phyloP scores from a whole-genome alignment of 2,113 vertebrate species.

The Boleophthalmus pectinirostris region DNA sequence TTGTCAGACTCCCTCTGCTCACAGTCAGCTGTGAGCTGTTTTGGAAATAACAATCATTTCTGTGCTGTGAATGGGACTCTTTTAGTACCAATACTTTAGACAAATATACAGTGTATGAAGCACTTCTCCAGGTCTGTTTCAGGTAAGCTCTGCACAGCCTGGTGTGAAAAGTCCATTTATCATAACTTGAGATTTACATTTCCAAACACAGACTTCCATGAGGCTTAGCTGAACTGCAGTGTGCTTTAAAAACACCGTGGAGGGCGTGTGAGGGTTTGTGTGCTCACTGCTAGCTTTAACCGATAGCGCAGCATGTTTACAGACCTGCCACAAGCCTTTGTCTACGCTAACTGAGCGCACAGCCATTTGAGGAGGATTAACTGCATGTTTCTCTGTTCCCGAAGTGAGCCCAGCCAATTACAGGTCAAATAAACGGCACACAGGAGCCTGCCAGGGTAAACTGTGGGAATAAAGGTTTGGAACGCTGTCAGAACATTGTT shows the following conservation, averaged over 20 bases:
- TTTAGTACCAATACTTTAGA: no score
- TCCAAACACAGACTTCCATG: background rate
- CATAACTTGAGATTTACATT: no score
- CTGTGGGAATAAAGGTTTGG: background rate
- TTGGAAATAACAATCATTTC: no score
- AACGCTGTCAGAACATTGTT: no score
- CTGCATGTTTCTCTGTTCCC: background rate
- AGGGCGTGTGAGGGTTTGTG: background rate
- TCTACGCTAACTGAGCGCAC: background rate
- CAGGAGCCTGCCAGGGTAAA: background rate
- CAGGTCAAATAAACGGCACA: background rate
- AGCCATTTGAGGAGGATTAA: background rate
- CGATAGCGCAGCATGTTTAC: background rate
- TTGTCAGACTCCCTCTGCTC: no score
- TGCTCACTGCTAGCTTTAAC: background rate
- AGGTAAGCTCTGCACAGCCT: no score
- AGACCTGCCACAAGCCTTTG: background rate
- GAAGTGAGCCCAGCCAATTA: background rate
- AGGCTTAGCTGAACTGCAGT: background rate
- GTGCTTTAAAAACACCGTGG: background rate
- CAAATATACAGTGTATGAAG: no score
- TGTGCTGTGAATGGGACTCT: no score
- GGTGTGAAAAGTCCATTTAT: no score
- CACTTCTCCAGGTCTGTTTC: no score
- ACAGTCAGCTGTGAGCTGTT: no score